These are phyloP conservation scores for Procambarus clarkii DNA, from an alignment of 1,140 invertebrate species.

Conservation along the genomic window DNA sequence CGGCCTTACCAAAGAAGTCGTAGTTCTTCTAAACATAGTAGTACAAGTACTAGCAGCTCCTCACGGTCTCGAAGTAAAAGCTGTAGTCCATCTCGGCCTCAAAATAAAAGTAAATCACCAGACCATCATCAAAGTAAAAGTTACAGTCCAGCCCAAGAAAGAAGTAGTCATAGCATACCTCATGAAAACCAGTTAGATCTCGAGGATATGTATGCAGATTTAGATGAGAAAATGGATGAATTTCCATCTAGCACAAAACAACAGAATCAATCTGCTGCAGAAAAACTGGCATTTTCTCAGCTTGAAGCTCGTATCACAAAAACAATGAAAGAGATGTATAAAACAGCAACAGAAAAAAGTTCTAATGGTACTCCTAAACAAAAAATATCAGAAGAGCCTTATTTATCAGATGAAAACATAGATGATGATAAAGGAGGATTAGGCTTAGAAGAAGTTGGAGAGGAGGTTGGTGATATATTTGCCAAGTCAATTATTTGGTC, in stretches of 20 bases:
- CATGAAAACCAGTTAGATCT: slow-evolving; percentile 6
- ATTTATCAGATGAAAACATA: neutral
- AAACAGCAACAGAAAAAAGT: slow-evolving; percentile 19
- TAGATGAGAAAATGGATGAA: slow-evolving; percentile 18
- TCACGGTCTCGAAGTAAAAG: neutral
- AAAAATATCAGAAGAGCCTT: neutral
- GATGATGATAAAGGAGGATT: slow-evolving; percentile 40
- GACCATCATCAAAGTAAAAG: neutral
- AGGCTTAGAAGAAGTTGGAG: slow-evolving; percentile 59
- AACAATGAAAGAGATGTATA: slow-evolving; percentile 29
- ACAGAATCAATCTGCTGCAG: neutral
- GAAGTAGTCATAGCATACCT: neutral
- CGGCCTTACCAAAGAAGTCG: neutral
- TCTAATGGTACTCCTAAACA: neutral
- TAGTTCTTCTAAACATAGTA: neutral
- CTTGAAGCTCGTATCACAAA: slow-evolving; percentile 30
- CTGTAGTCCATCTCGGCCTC: neutral
- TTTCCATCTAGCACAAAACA: neutral
- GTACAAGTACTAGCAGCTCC: neutral
- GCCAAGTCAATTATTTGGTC: slow-evolving; percentile 31
- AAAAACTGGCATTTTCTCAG: slow-evolving; percentile 8
- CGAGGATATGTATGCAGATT: slow-evolving; percentile 36
- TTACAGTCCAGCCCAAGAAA: neutral
- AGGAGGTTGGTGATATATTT: slow-evolving; percentile 60
- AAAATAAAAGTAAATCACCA: neutral